A percentile compares a stretch with the other conserved stretches of the same genome.
Conservation (phyloP, 1,140 invertebrate species). For the Eciton burchellii region DNA sequence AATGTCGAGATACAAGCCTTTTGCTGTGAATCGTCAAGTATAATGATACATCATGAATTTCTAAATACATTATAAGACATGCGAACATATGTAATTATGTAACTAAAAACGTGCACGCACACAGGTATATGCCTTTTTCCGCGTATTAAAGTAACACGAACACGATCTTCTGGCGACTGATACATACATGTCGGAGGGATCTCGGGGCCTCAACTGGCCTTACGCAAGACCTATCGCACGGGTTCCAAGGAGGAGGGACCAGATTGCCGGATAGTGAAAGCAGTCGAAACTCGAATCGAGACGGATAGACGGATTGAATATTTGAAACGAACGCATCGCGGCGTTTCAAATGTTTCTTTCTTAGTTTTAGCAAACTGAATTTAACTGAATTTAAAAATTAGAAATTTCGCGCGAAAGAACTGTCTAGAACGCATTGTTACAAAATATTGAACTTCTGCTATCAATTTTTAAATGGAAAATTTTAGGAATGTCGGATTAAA, state of each 20-base stretch:
- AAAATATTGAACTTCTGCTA: background rate
- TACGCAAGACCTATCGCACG: constrained; percentile 71
- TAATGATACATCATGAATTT: background rate
- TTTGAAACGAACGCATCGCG: constrained; percentile 62
- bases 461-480: background rate
- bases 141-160: constrained; percentile 11
- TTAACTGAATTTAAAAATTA: too few relatives aligned
- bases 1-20: constrained; percentile 35
- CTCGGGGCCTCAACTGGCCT: constrained; percentile 61
- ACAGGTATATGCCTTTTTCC: background rate
- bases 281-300: constrained; percentile 70
- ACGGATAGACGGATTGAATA: constrained; percentile 44
- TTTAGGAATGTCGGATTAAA: too few relatives aligned
- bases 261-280: constrained; percentile 82
- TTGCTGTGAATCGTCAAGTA: background rate
- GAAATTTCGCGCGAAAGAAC: constrained; percentile 2
- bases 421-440: background rate
- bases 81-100: constrained; percentile 17
- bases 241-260: constrained; percentile 71
- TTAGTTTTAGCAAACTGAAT: background rate
- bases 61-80: constrained; percentile 15
- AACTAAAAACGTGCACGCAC: constrained; percentile 7
- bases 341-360: constrained; percentile 30
- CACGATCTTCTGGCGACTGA: constrained; percentile 7
- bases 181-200: constrained; percentile 38